A percentile compares a stretch with the other conserved stretches of the same genome.
Conservation (phyloP, 2,113 vertebrate genomes). For the Beaufortia kweichowensis region DNA sequence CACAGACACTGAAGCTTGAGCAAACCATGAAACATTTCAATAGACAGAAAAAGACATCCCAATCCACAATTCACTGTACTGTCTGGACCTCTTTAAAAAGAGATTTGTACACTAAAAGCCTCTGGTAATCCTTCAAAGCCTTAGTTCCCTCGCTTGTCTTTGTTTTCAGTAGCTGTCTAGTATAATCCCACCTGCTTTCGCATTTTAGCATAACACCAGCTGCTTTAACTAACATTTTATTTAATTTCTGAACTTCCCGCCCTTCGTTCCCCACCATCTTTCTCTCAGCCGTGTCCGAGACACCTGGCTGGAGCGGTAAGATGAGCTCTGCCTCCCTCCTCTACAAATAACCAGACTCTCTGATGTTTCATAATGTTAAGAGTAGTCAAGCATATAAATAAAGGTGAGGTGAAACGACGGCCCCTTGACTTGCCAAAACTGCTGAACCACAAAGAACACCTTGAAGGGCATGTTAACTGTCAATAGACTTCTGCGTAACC, state of each 20-base stretch:
- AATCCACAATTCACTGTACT: slow-evolving; percentile 12
- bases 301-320: slow-evolving; percentile 64
- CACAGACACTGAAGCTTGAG: slow-evolving; percentile 27
- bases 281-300: slow-evolving; percentile 51
- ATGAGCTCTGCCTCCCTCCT: slow-evolving; percentile 54
- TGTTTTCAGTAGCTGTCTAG: background rate
- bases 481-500: slow-evolving; percentile 78
- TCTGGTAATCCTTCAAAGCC: slow-evolving; percentile 23
- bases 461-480: slow-evolving; percentile 83
- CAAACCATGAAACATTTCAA: slow-evolving; percentile 14
- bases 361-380: slow-evolving; percentile 81
- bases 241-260: slow-evolving; percentile 46
- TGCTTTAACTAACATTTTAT: slow-evolving; percentile 42
- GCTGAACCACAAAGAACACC: slow-evolving; percentile 94
- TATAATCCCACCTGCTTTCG: slow-evolving; percentile 20
- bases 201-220: slow-evolving; percentile 54
- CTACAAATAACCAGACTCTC: slow-evolving; percentile 66
- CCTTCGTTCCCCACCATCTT: slow-evolving; percentile 43
- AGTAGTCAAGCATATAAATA: slow-evolving; percentile 97
- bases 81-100: slow-evolving; percentile 21
- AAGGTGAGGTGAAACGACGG: slow-evolving; percentile 92
- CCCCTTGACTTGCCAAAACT: slow-evolving; percentile 92
- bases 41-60: slow-evolving; percentile 15
- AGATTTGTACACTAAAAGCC: slow-evolving; percentile 21
- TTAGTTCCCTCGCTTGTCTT: slow-evolving; percentile 15